These are phyloP conservation scores for Forbesichthys papilliferus DNA, from an alignment of 2,113 vertebrate genomes.

Conservation along the genomic window DNA sequence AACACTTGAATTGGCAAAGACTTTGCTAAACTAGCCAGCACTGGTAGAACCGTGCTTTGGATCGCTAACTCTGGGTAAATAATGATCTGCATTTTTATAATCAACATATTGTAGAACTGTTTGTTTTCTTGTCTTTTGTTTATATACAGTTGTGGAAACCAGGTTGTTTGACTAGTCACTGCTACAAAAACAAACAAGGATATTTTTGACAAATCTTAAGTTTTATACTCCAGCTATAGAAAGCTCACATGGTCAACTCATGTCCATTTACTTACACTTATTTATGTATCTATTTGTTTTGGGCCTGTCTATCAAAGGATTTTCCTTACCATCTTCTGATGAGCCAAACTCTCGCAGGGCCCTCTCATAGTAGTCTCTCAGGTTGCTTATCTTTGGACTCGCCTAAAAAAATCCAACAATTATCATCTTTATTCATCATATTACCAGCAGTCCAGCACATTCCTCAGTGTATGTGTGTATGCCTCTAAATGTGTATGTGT, in stretches of 20 bases:
- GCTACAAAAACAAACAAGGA: not conserved
- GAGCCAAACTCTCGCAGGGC: constrained; percentile 92
- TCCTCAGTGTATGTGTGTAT: no score
- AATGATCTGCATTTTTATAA: not conserved
- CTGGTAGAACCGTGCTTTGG: not conserved
- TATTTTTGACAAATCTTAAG: no score
- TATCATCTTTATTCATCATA: not conserved
- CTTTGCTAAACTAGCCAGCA: not conserved
- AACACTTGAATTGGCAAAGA: not conserved
- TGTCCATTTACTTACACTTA: no score
- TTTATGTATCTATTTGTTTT: no score
- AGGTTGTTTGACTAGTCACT: no score
- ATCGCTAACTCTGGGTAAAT: not conserved
- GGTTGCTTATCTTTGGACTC: constrained; percentile 80
- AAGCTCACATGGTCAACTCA: no score
- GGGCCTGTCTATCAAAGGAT: not conserved
- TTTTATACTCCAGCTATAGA: no score
- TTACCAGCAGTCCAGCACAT: no score
- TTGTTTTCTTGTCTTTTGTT: not conserved
- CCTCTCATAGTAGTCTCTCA: constrained; percentile 92
- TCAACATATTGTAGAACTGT: not conserved
- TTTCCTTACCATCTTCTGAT: constrained; percentile 80
- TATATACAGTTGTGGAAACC: not conserved
- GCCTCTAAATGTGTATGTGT: no score
- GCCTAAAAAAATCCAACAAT: constrained; percentile 72